Conservation (phyloP, 53 echinoderm and acorn worm species). For the Zoroaster sp. region DNA sequence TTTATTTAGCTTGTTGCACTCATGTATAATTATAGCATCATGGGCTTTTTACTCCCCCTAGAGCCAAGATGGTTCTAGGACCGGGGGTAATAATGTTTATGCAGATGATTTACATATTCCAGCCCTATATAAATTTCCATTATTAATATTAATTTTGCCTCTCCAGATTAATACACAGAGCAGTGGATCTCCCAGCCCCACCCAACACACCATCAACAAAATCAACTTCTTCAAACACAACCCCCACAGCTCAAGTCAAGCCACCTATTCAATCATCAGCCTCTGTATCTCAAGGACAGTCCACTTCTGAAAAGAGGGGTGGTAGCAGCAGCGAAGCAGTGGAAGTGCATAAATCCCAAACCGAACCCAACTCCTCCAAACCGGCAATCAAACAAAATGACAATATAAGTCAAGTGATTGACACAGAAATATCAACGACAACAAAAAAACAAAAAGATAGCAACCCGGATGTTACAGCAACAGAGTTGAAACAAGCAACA, state of each 20-base stretch:
- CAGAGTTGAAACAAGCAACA: not conserved
- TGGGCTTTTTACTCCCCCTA: no score
- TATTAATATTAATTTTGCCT: not conserved
- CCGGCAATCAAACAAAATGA: constrained; percentile 1
- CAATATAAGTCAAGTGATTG: not conserved
- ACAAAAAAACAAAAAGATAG: not conserved
- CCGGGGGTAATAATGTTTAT: no score
- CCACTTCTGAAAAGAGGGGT: not conserved
- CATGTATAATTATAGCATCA: no score
- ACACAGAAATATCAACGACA: no score
- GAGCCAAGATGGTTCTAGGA: no score
- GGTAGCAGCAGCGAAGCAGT: not conserved
- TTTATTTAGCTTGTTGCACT: no score
- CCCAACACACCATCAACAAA: constrained; percentile 16
- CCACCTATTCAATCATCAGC: not conserved
- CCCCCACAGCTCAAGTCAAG: not conserved
- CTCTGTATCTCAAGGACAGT: constrained; percentile 9
- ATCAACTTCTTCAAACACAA: no score
- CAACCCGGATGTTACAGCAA: not conserved
- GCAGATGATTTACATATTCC: no score
- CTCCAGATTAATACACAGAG: constrained; percentile 71
- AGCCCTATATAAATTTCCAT: no score
- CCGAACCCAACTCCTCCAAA: constrained; percentile 7
- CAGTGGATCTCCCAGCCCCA: constrained; percentile 51
- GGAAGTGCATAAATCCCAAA: not conserved